Evolutionary conservation across 2,113 vertebrate genomes (phyloP), one percentile per base, ranked within the genome.

Genomic region (Polypterus senegalus): DNA sequence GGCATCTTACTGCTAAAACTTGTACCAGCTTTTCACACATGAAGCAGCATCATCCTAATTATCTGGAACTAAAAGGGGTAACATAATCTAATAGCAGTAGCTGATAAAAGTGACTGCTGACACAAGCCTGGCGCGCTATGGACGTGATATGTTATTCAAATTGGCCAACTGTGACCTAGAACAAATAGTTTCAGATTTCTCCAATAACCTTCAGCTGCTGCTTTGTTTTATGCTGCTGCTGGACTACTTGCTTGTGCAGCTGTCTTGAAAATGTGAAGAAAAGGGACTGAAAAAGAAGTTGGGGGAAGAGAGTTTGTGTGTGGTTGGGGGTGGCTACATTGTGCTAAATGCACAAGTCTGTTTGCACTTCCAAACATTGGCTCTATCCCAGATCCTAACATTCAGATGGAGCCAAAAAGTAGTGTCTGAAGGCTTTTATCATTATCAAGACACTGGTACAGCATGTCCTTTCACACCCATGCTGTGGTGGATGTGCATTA

Each of bases 81-180:
- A 27, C 27, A 27, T 27, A 27, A 27, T 27, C 49, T 9, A 51
- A 51, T 51, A 51, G 49, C 27, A 57, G 27, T 44, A 57, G 56
- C 56, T 11, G n/a, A 8, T 57, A 7, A 57, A 57, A 11, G 7
- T 3, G 43, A 8, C 27, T 44, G 3, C 27, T 45, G 46, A 2
- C 5, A 7, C 27, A 11, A 9, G 46, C 9, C 3, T 57, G 56
- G 7, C 46, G 6, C n/a, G 1, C 9, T 44, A 5, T 57, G 61
- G 11, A 6, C 6, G 46, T 63, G 43, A 69, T 67, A 65, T 57
- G 62, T 69, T 3, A 49, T 60, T 47, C n/a, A 4, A n/a, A 43
- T 58, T 49, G 0, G 59, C 63, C 74, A 74, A 69, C 74, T 75
- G 73, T 64, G 46, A 52, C 64, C 55, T 63, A 68, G 70, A 64